Conservation (phyloP, 92 coral and sea anemone genomes). For the Epizoanthus scotinus region DNA sequence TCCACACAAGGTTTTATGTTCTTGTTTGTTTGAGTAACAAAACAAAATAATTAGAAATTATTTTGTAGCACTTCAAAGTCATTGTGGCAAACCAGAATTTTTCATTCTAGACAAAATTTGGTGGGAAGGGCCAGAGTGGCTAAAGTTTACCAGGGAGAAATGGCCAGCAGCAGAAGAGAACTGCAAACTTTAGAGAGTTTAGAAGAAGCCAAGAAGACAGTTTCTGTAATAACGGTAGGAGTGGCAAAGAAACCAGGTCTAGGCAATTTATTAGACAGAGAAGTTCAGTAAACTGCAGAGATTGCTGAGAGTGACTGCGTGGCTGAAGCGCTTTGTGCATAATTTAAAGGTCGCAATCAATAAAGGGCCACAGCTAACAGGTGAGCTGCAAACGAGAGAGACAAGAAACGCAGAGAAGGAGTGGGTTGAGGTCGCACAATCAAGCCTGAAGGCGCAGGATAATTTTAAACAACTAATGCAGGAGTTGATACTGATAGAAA, state of each 20-base stretch:
- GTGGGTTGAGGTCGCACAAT: slow-evolving; percentile 46
- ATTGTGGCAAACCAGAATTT: too few species aligned
- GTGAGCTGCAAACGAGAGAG: slow-evolving; percentile 30
- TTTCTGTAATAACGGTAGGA: too few species aligned
- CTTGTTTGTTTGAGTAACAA: too few species aligned
- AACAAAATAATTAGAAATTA: too few species aligned
- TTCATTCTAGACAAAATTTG: slow-evolving; percentile 14
- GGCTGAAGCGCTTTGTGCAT: slow-evolving; percentile 26
- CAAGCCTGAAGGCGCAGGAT: slow-evolving; percentile 12
- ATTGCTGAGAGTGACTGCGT: slow-evolving; percentile 37
- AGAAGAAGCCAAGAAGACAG: too few species aligned
- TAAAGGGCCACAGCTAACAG: slow-evolving; percentile 11
- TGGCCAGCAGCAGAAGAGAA: slow-evolving; percentile 23
- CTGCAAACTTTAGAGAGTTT: not conserved
- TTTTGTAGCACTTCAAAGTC: too few species aligned
- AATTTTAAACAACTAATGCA: slow-evolving; percentile 32
- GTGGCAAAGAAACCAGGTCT: not conserved
- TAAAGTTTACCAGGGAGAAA: slow-evolving; percentile 7
- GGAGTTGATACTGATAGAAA: slow-evolving; percentile 26
- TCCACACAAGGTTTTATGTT: too few species aligned
- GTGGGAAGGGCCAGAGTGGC: slow-evolving; percentile 33
- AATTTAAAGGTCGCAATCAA: slow-evolving; percentile 1
- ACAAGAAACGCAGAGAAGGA: slow-evolving; percentile 43
- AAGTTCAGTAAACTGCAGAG: slow-evolving; percentile 15
- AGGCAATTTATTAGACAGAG: slow-evolving; percentile 11